Evolutionary conservation across 1,140 invertebrate species (phyloP).

Genomic region (Aleiodes sp.): DNA sequence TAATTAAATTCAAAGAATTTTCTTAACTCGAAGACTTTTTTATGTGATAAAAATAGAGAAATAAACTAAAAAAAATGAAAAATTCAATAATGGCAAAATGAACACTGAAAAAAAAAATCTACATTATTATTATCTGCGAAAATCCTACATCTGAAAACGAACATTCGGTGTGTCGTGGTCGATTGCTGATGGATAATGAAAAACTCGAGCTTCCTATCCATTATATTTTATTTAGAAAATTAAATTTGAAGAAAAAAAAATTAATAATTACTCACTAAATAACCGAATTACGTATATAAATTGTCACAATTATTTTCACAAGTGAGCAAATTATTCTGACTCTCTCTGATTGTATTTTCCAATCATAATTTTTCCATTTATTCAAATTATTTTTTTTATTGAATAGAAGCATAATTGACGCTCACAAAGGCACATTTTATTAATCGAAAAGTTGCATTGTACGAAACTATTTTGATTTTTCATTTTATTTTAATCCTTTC

Average conservation of each 20-base stretch:
- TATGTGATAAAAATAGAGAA: too few species aligned
- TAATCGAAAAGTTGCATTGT: background rate
- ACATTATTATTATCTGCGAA: too few species aligned
- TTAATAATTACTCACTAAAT: background rate
- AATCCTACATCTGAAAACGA: too few species aligned
- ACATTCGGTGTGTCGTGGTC: too few species aligned
- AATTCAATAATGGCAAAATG: too few species aligned
- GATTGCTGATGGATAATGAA: background rate
- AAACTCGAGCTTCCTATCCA: background rate
- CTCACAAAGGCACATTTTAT: background rate
- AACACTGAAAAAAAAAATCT: too few species aligned
- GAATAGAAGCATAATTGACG: background rate
- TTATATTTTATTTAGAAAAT: background rate
- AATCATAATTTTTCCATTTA: background rate
- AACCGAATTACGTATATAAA: conserved; percentile 16
- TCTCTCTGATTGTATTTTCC: background rate
- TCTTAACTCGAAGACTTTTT: too few species aligned
- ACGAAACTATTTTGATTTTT: background rate
- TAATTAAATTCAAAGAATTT: too few species aligned
- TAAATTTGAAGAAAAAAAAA: background rate
- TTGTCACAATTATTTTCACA: conserved; percentile 9
- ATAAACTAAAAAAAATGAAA: too few species aligned
- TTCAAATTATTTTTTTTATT: background rate
- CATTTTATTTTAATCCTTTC: background rate
- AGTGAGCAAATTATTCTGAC: background rate